Percentiles rank a stretch among this genome's conserved stretches.
phyloP scores from a whole-genome alignment of 1,140 invertebrate genomes.

The Heliothis virescens region DNA sequence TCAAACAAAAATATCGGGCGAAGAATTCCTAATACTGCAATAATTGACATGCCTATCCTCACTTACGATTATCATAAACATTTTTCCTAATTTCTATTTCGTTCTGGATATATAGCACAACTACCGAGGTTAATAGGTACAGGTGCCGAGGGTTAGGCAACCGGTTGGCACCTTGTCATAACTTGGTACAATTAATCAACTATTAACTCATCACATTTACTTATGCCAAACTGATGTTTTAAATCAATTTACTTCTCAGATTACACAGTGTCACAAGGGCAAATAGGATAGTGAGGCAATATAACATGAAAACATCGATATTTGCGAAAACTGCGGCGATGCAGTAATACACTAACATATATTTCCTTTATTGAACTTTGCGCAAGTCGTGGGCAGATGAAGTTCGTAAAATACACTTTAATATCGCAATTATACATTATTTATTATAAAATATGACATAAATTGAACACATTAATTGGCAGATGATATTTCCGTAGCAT shows the following conservation, averaged over 20 bases:
- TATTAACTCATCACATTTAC: constrained; percentile 15
- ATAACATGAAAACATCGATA: too few species aligned
- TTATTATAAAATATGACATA: neutral
- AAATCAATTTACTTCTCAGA: neutral
- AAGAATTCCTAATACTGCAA: too few species aligned
- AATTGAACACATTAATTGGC: neutral
- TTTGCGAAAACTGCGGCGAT: too few species aligned
- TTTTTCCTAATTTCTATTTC: too few species aligned
- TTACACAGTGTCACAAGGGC: too few species aligned
- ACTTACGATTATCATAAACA: too few species aligned
- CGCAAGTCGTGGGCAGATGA: neutral
- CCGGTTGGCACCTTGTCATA: constrained; percentile 16
- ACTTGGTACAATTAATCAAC: constrained; percentile 18
- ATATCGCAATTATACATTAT: neutral
- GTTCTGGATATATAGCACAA: neutral
- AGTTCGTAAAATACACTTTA: constrained; percentile 16
- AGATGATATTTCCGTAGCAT: neutral
- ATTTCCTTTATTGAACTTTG: too few species aligned
- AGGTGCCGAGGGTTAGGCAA: neutral
- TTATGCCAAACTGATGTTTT: constrained; percentile 21
- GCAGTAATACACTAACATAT: too few species aligned
- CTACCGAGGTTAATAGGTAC: neutral
- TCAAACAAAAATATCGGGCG: too few species aligned
- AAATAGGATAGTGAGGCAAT: too few species aligned
- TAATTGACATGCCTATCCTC: too few species aligned